A percentile compares a stretch with the other conserved stretches of the same genome.
Evolutionary conservation across 1,140 invertebrate species (phyloP).

Genomic region (Bicyclus anynana): DNA sequence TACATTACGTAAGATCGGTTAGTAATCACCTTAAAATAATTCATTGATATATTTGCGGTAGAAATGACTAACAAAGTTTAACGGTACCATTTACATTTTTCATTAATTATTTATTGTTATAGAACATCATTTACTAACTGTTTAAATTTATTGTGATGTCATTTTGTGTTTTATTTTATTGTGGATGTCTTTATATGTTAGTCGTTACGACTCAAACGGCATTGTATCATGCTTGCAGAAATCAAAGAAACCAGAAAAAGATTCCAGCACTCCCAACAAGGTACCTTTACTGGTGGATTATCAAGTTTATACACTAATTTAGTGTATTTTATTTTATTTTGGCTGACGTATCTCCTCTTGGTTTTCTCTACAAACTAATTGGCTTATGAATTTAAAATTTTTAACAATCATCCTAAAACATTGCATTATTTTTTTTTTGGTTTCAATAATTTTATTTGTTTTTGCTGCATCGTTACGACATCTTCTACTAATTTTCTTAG

Average conservation of each 20-base stretch:
- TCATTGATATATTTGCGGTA: no score
- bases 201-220: background rate
- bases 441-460: conserved; percentile 2
- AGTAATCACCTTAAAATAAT: no score
- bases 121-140: no score
- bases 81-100: no score
- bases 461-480: background rate
- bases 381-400: conserved; percentile 10
- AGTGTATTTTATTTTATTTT: conserved; percentile 31
- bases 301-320: conserved; percentile 3
- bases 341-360: conserved; percentile 7
- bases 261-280: conserved; percentile 69
- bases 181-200: background rate
- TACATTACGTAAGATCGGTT: no score
- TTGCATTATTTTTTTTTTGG: conserved; percentile 11
- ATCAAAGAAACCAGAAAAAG: conserved; percentile 76
- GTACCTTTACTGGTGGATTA: conserved; percentile 50
- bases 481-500: background rate
- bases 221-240: conserved; percentile 68
- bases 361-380: conserved; percentile 17
- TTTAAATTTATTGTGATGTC: no score
- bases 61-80: no score
- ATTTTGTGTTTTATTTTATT: no score
- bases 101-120: no score
- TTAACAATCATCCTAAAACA: background rate